Evolutionary conservation across 2,113 vertebrate genomes (phyloP).

Genomic region (Hyperopisus bebe): DNA sequence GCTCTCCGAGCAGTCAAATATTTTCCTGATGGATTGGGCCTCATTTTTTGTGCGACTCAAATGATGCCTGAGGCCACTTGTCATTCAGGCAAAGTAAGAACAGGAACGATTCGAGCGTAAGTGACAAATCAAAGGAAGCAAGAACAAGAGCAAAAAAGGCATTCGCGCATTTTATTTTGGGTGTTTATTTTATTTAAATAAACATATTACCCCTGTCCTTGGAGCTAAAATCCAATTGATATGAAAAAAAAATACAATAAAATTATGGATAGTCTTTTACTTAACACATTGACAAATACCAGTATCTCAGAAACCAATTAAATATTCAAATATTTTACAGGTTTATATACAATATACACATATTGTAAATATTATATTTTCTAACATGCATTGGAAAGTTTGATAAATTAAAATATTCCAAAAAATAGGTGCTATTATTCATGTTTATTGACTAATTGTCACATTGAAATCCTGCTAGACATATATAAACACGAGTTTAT

Average conservation of each 20-base stretch:
- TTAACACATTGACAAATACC: not conserved
- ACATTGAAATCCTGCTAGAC: not conserved
- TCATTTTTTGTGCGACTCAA: not conserved
- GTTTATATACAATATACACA: not conserved
- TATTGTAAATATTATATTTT: not conserved
- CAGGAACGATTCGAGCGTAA: not conserved
- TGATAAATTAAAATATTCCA: not conserved
- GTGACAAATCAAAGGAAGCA: not conserved
- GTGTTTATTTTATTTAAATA: not conserved
- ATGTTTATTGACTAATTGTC: not conserved
- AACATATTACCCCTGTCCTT: not conserved
- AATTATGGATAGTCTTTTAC: not conserved
- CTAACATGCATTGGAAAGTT: not conserved
- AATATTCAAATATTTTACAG: not conserved
- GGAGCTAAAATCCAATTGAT: not conserved
- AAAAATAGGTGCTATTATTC: not conserved
- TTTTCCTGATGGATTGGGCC: constrained; percentile 2
- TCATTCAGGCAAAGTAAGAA: not conserved
- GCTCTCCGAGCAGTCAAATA: not conserved
- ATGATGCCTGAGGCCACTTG: not conserved
- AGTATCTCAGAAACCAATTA: not conserved
- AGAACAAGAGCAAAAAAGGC: not conserved
- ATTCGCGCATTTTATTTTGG: not conserved
- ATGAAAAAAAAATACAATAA: not conserved
- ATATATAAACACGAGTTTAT: not conserved